Conservation (phyloP, 2,113 vertebrate genomes). For the Emydura subglobosa region DNA sequence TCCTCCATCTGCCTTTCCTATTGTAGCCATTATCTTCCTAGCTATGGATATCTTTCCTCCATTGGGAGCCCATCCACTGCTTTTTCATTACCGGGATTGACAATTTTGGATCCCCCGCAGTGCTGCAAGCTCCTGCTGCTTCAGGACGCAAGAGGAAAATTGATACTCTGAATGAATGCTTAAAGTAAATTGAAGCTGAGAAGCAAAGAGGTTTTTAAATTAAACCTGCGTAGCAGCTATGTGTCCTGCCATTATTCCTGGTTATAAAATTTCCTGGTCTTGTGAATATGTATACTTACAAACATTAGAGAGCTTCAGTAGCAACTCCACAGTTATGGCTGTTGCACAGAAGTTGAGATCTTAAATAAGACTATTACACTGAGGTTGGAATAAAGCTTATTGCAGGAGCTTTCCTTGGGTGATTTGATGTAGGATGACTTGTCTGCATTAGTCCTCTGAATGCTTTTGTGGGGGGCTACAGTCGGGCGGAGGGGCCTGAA, state of each 20-base stretch:
- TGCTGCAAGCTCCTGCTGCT: neutral
- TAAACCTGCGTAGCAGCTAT: neutral
- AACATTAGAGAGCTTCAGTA: neutral
- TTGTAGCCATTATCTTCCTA: neutral
- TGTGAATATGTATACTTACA: neutral
- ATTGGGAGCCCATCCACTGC: neutral
- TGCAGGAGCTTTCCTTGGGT: neutral
- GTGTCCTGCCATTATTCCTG: neutral
- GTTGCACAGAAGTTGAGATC: neutral
- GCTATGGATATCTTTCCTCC: rapidly evolving
- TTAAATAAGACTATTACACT: neutral
- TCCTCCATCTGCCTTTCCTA: neutral
- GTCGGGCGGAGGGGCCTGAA: neutral
- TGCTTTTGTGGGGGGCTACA: neutral
- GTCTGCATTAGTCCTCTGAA: neutral
- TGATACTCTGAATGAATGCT: neutral
- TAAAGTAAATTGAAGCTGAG: neutral
- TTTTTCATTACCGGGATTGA: neutral
- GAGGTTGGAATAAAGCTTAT: neutral
- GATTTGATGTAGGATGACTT: neutral
- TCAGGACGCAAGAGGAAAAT: neutral
- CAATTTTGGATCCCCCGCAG: neutral
- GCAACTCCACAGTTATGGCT: neutral
- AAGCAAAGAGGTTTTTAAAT: neutral
- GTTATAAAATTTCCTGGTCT: neutral